phyloP scores from a whole-genome alignment of 1,140 invertebrate genomes.

The Heliconius eleuchia region DNA sequence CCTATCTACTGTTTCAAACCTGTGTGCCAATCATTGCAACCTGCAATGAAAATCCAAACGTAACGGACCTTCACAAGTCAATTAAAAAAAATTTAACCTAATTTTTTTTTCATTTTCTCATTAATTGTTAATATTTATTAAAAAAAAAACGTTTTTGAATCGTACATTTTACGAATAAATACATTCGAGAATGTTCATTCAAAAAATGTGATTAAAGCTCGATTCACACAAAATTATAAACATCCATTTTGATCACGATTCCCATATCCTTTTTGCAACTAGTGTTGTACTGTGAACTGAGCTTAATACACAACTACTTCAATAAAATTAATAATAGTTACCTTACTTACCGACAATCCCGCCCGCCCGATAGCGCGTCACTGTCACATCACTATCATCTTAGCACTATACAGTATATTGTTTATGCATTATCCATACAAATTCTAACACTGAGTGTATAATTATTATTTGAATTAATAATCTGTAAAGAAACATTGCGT shows the following conservation, averaged over 20 bases:
- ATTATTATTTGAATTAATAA: not conserved
- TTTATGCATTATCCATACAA: slow-evolving; percentile 6
- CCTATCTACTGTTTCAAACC: slow-evolving; percentile 38
- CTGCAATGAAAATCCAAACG: slow-evolving; percentile 45
- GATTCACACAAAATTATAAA: not conserved
- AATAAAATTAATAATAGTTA: slow-evolving; percentile 10
- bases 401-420: slow-evolving; percentile 6
- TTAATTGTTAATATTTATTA: slow-evolving; percentile 21
- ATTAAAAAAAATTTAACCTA: slow-evolving; percentile 17
- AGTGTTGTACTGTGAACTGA: slow-evolving; percentile 3
- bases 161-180: slow-evolving; percentile 25
- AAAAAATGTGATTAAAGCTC: slow-evolving; percentile 18
- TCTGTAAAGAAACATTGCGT: not conserved
- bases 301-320: slow-evolving; percentile 3
- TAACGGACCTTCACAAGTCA: slow-evolving; percentile 35
- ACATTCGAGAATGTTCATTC: slow-evolving; percentile 19
- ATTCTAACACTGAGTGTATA: slow-evolving; percentile 5
- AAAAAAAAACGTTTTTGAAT: slow-evolving; percentile 20
- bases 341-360: slow-evolving; percentile 10
- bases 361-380: slow-evolving; percentile 6
- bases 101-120: slow-evolving; percentile 24
- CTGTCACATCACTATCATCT: slow-evolving; percentile 36
- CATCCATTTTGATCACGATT: not conserved
- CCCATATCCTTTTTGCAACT: not conserved
- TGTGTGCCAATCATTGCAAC: slow-evolving; percentile 40